These are phyloP conservation scores for Bursaphelenchus mucronatus DNA, from an alignment of 1,140 invertebrate species.

Conservation along the genomic window DNA sequence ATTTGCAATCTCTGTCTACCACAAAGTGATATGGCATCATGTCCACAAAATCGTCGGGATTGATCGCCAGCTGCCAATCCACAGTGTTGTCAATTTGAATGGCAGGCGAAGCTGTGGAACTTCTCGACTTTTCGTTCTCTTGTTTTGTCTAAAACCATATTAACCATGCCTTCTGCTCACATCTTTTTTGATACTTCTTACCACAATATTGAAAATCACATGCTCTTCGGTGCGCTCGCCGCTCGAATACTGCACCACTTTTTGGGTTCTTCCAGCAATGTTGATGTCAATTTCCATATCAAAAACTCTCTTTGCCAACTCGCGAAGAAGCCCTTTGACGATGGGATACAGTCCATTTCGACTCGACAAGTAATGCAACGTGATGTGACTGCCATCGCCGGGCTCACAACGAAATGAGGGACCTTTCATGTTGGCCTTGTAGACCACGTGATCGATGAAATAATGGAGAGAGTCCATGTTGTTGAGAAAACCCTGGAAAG, in stretches of 20 bases:
- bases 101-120: too few relatives aligned
- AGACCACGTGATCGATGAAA: constrained; percentile 59
- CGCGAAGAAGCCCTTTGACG: constrained; percentile 57
- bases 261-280: constrained; percentile 37
- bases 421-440: constrained; percentile 47
- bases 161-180: too few relatives aligned
- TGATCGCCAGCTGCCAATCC: constrained; percentile 9
- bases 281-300: too few relatives aligned
- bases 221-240: constrained; percentile 47
- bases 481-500: constrained; percentile 48
- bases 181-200: neutral
- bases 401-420: constrained; percentile 61
- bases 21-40: constrained; percentile 61
- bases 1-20: constrained; percentile 53
- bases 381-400: constrained; percentile 51
- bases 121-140: too few relatives aligned
- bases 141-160: too few relatives aligned
- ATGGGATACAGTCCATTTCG: constrained; percentile 61
- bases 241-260: constrained; percentile 45
- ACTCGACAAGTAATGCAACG: constrained; percentile 62
- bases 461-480: constrained; percentile 58
- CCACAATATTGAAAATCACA: constrained; percentile 47
- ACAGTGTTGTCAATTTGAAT: neutral
- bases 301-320: constrained; percentile 45
- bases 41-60: constrained; percentile 4